Evolutionary conservation across 2,113 vertebrate species (phyloP).

Genomic region (Protobothrops flavoviridis): DNA sequence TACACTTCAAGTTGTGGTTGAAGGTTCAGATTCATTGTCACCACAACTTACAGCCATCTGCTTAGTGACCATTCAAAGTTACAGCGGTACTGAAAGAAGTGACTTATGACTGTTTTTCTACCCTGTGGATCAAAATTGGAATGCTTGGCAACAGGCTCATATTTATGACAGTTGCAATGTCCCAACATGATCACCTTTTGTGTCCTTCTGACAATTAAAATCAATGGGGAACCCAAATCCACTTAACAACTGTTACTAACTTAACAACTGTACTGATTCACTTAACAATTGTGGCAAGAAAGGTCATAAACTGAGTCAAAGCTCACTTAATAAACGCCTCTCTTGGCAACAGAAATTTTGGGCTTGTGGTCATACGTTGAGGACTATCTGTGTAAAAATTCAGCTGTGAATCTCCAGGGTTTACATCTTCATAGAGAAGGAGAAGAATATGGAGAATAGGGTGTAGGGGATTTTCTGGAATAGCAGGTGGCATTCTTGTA

Average conservation of each 20-base stretch:
- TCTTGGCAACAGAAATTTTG: background rate
- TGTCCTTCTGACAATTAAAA: background rate
- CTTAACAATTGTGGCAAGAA: background rate
- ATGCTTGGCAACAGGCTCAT: background rate
- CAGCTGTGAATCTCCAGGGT: background rate
- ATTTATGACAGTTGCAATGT: background rate
- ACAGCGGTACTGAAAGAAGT: background rate
- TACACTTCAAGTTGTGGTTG: background rate
- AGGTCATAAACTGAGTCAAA: background rate
- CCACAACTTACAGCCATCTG: background rate
- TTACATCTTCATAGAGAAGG: background rate
- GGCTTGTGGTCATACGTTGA: background rate
- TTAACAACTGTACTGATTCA: background rate
- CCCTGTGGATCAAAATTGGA: background rate
- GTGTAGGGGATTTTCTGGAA: background rate
- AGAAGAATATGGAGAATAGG: background rate
- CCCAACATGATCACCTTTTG: background rate
- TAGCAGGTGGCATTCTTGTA: background rate
- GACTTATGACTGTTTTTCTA: background rate
- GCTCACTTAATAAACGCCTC: background rate
- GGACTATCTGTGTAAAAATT: background rate
- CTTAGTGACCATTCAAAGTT: background rate
- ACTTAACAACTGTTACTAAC: background rate
- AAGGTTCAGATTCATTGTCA: background rate
- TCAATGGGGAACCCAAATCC: background rate